Evolutionary conservation across 2,113 vertebrate species (phyloP).

Genomic region (Carassius auratus): DNA sequence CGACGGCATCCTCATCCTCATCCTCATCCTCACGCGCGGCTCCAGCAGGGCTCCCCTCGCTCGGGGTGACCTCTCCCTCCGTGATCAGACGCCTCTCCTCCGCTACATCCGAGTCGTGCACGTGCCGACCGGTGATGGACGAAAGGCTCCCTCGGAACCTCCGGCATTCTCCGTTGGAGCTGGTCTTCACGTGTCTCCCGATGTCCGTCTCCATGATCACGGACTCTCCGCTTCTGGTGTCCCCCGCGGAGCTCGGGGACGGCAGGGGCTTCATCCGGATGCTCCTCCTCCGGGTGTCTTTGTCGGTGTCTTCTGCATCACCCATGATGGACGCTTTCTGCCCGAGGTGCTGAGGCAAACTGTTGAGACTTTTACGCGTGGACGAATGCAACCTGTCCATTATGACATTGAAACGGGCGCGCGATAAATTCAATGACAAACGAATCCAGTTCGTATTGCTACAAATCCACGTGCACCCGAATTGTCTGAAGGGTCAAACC

Average conservation of each 20-base stretch:
- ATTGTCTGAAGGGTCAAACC: slow-evolving; percentile 72
- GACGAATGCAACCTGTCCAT: slow-evolving; percentile 96
- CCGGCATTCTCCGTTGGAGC: slow-evolving; percentile 95
- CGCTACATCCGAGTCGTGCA: slow-evolving; percentile 86
- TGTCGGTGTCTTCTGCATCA: slow-evolving; percentile 86
- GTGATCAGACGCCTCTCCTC: slow-evolving; percentile 92
- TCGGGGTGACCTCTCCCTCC: slow-evolving; percentile 84
- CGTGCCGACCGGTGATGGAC: slow-evolving; percentile 88
- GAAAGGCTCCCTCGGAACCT: slow-evolving; percentile 94
- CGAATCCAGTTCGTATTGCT: slow-evolving; percentile 58
- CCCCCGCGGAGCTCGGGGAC: slow-evolving; percentile 63
- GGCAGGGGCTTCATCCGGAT: slow-evolving; percentile 90
- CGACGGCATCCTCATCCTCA: slow-evolving; percentile 60
- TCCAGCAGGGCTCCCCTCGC: slow-evolving; percentile 82
- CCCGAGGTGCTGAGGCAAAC: slow-evolving; percentile 95
- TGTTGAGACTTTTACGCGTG: slow-evolving; percentile 99
- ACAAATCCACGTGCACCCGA: slow-evolving; percentile 49
- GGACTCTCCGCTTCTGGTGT: slow-evolving; percentile 77
- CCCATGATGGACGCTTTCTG: slow-evolving; percentile 92
- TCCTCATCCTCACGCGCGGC: slow-evolving; percentile 69
- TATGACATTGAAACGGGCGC: slow-evolving; percentile 70
- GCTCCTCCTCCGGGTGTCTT: slow-evolving; percentile 91
- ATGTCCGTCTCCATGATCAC: slow-evolving; percentile 84
- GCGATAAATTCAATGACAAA: slow-evolving; percentile 39
- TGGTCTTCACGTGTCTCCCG: slow-evolving; percentile 82